Evolutionary conservation across 2,888 invertebrate species (phyloP).

Genomic region (Eucera pruinosa): DNA sequence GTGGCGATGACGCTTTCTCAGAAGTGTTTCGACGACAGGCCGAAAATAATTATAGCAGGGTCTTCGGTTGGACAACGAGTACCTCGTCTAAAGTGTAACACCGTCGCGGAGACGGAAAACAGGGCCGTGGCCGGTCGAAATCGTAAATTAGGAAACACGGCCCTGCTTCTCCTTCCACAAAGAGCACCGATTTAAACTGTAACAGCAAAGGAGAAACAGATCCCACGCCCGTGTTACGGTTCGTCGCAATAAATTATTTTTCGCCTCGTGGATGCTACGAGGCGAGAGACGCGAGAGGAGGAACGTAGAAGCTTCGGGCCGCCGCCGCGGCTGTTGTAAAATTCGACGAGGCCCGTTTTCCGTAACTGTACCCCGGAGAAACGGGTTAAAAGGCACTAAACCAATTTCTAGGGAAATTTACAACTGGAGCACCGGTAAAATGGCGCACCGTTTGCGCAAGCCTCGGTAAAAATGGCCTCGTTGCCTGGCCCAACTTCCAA

Average conservation of each 20-base stretch:
- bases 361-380: constrained; percentile 74
- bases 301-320: no score
- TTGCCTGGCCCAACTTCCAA: not conserved
- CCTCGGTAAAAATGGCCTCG: constrained; percentile 68
- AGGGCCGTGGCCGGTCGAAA: constrained; percentile 23
- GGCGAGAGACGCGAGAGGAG: not conserved
- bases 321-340: constrained; percentile 57
- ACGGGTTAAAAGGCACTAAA: constrained; percentile 78
- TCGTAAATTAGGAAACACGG: constrained; percentile 63
- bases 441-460: constrained; percentile 65
- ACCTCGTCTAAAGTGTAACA: constrained; percentile 70
- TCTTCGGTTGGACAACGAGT: constrained; percentile 42
- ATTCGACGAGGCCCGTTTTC: constrained; percentile 70
- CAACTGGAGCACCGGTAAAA: constrained; percentile 71
- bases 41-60: constrained; percentile 62
- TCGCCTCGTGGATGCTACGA: constrained; percentile 48
- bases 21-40: constrained; percentile 45
- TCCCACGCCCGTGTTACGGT: constrained; percentile 68
- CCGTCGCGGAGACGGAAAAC: constrained; percentile 13
- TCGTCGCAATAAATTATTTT: constrained; percentile 78
- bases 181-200: constrained; percentile 78
- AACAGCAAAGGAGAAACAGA: constrained; percentile 78
- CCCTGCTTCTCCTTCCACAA: constrained; percentile 35
- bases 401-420: constrained; percentile 76
- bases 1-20: constrained; percentile 41